These are phyloP conservation scores for Ochlodes sylvanus DNA, from an alignment of 2,888 invertebrate species.

Conservation along the genomic window DNA sequence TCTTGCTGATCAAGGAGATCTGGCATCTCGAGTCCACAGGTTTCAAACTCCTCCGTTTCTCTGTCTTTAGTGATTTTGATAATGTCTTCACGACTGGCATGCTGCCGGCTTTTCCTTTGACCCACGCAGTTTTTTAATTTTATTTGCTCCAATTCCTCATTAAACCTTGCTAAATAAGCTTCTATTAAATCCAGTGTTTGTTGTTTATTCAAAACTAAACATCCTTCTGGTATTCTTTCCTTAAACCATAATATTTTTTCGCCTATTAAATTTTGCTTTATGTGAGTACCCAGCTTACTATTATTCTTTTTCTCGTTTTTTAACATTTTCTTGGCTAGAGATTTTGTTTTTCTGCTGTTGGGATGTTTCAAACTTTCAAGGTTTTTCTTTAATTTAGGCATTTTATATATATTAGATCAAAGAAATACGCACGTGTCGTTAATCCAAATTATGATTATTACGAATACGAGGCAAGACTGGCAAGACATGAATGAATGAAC, in stretches of 20 bases:
- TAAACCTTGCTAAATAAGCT: constrained; percentile 85
- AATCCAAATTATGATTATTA: no score
- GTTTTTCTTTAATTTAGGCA: constrained; percentile 72
- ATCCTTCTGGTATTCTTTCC: constrained; percentile 85
- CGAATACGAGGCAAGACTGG: no score
- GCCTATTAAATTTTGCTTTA: constrained; percentile 89
- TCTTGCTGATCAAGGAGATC: constrained; percentile 87
- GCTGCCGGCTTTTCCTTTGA: constrained; percentile 90
- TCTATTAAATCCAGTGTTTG: constrained; percentile 86
- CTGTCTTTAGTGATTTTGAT: constrained; percentile 90
- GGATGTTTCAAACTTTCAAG: constrained; percentile 90
- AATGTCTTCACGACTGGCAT: constrained; percentile 91
- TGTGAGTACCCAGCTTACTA: constrained; percentile 86
- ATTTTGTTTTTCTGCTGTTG: constrained; percentile 92
- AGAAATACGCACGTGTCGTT: neutral
- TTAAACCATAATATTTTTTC: constrained; percentile 93
- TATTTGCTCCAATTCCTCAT: constrained; percentile 92
- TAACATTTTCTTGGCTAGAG: constrained; percentile 88
- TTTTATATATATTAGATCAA: constrained; percentile 40
- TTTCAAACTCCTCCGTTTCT: constrained; percentile 90
- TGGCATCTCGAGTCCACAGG: constrained; percentile 92
- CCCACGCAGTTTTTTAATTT: constrained; percentile 91
- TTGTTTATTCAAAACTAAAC: constrained; percentile 83
- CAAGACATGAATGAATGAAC: no score
- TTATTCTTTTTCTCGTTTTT: constrained; percentile 86